Evolutionary conservation across 2,888 invertebrate species (phyloP), one percentile per base, ranked within the genome.

Genomic region (Campoletis raptor): DNA sequence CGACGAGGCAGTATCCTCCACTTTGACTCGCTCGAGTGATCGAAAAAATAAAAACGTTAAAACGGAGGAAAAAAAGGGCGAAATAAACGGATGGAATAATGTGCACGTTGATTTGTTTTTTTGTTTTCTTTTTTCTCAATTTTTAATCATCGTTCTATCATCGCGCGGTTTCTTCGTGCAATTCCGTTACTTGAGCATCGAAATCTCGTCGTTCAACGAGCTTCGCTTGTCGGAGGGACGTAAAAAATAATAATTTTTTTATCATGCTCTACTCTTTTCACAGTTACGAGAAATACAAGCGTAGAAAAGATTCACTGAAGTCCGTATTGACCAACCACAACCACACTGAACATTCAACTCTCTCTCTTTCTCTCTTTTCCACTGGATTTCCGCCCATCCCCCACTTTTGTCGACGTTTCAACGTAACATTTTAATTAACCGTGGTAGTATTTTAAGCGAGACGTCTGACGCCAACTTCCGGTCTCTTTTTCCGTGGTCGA

Each of bases 361-460:
- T 40, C 66, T 66, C 18, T 61, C 30, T n/a, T 48, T 45, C 36
- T 72, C 54, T 0, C 0, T 18, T 48, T 18, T 7, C 48, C 6
- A 30, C 61, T 54, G 30, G 30, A 12, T 30, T n/a, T 21, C 52
- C 74, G n/a, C 61, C 30, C 61, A 12, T n/a, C 10, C 21, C 42
- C 76, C 52, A 79, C 70, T 57, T 57, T 69, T 42, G 37, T 45
- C 52, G 52, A 61, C 69, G 52, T 70, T 79, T 52, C 81, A 69
- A 81, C 84, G 82, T 82, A 81, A 72, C 79, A 69, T 85, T 88
- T 88, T 85, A 88, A 88, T 89, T 87, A 88, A 89, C 80, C 83
- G 48, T 74, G 80, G 45, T 87, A 81, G 85, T 74, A 76, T 88
- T 89, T 88, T 80, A 85, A 88, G 83, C 82, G 86, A 80, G 81